Evolutionary conservation across 2,797 vertebrate species (phyloP).

Genomic region (Enoplosus armatus): DNA sequence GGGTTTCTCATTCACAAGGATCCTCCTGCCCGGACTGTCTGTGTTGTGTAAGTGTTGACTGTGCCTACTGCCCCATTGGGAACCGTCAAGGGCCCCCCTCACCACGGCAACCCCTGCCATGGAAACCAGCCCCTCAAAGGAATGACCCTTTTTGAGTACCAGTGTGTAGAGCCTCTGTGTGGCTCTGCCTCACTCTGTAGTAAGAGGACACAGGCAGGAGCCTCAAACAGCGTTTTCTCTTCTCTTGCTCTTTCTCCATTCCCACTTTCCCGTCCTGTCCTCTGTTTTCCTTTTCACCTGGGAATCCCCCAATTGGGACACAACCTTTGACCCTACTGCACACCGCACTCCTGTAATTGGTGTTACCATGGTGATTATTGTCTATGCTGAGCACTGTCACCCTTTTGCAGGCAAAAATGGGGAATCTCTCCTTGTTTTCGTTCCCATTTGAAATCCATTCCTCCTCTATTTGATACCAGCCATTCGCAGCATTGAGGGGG

Average conservation of each 20-base stretch:
- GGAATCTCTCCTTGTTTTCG: conserved; percentile 8
- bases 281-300: background rate
- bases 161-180: conserved; percentile 55
- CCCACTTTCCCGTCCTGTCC: background rate
- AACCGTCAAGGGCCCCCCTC: conserved; percentile 71
- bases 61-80: conserved; percentile 63
- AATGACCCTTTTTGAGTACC: conserved; percentile 69
- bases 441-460: background rate
- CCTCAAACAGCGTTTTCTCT: background rate
- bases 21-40: conserved; percentile 14
- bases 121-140: conserved; percentile 80
- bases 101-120: conserved; percentile 82
- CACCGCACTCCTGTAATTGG: conserved; percentile 4
- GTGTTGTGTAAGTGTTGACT: conserved; percentile 64
- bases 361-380: conserved; percentile 22
- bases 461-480: background rate
- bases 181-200: conserved; percentile 32
- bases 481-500: background rate
- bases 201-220: conserved; percentile 35
- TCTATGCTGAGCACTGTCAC: no score
- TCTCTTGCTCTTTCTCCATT: background rate
- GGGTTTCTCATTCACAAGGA: conserved; percentile 28
- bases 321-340: conserved; percentile 25
- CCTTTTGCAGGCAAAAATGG: background rate
- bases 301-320: background rate